A percentile compares a stretch with the other conserved stretches of the same genome.
These are phyloP conservation scores for Listrodromus nycthemerus DNA, from an alignment of 2,888 invertebrate genomes.

Conservation along the genomic window DNA sequence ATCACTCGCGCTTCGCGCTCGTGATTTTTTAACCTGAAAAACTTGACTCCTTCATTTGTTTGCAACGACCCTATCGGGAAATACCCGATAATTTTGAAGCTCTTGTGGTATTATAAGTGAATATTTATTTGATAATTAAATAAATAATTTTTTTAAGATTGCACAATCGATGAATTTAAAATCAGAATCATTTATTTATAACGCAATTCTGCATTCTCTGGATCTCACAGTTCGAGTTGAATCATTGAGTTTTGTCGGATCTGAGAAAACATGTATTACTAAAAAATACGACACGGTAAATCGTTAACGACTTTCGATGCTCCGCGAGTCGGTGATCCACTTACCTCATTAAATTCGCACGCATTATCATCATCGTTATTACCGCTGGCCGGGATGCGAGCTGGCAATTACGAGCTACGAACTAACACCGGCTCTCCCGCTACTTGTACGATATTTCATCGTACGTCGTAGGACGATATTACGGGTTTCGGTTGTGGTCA, in stretches of 20 bases:
- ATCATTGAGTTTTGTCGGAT: slow-evolving; percentile 15
- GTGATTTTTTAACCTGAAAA: too few relatives aligned
- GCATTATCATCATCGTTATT: slow-evolving; percentile 48
- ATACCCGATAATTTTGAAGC: too few relatives aligned
- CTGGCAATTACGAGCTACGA: slow-evolving; percentile 47
- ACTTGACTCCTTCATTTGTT: too few relatives aligned
- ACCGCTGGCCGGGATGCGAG: slow-evolving; percentile 34
- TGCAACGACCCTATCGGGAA: too few relatives aligned
- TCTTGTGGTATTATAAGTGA: too few relatives aligned
- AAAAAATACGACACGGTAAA: slow-evolving; percentile 67
- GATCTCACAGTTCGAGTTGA: neutral
- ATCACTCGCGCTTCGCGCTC: too few relatives aligned
- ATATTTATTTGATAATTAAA: too few relatives aligned
- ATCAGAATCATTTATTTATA: neutral
- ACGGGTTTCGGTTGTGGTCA: slow-evolving; percentile 53
- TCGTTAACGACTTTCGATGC: slow-evolving; percentile 70
- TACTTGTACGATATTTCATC: slow-evolving; percentile 52
- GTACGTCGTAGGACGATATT: slow-evolving; percentile 43
- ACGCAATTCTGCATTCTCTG: neutral
- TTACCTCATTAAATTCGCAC: slow-evolving; percentile 71
- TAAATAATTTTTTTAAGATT: too few relatives aligned
- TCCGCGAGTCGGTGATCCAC: slow-evolving; percentile 70
- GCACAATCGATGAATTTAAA: neutral
- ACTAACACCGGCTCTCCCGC: slow-evolving; percentile 8
- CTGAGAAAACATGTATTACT: slow-evolving; percentile 45